phyloP scores from a whole-genome alignment of 1,140 invertebrate species.

The Aleiodes sp. region DNA sequence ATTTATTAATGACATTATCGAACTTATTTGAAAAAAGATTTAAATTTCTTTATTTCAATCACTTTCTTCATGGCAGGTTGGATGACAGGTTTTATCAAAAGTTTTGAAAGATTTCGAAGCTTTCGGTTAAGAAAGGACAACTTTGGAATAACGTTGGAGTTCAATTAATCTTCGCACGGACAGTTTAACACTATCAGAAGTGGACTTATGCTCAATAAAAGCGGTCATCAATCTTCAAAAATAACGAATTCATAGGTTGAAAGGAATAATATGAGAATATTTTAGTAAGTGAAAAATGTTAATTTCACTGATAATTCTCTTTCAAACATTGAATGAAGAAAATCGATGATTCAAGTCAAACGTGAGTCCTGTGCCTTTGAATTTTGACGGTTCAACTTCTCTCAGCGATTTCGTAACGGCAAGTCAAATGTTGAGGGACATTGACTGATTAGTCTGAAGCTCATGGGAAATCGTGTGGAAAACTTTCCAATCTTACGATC shows the following conservation, averaged over 20 bases:
- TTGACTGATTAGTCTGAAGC: neutral
- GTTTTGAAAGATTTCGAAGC: no score
- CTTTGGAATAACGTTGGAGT: neutral
- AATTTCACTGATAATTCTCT: no score
- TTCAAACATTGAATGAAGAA: neutral
- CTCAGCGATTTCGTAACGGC: neutral
- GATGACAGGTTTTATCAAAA: no score
- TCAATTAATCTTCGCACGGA: neutral
- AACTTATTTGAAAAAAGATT: neutral
- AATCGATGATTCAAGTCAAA: no score
- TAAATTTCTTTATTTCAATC: neutral
- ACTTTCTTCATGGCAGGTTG: neutral
- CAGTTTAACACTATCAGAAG: no score
- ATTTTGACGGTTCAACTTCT: neutral
- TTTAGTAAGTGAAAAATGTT: no score
- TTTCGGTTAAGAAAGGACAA: neutral
- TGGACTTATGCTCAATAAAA: no score
- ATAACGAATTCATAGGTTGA: no score
- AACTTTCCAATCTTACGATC: neutral
- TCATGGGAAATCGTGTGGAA: slow-evolving; percentile 3
- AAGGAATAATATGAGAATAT: no score
- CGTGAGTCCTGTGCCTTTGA: neutral
- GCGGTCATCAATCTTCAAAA: neutral
- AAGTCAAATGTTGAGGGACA: neutral
- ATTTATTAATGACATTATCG: neutral